Conservation (phyloP, 2,888 invertebrate species). For the Sisyra terminalis region DNA sequence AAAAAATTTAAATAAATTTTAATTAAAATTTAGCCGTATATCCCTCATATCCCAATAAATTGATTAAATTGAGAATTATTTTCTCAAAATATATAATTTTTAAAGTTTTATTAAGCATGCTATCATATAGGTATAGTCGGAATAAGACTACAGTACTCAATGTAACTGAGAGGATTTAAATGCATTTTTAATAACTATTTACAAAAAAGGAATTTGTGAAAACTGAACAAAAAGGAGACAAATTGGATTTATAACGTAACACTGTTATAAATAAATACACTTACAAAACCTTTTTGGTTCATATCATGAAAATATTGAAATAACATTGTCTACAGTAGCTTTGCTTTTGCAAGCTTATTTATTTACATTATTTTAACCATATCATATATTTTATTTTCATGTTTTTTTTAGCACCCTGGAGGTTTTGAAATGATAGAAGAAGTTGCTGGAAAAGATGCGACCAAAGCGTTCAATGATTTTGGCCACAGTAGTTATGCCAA, state of each 20-base stretch:
- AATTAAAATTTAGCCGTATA: too few relatives aligned
- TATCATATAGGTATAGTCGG: too few relatives aligned
- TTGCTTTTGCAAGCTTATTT: neutral
- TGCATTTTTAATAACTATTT: too few relatives aligned
- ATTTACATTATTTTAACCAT: too few relatives aligned
- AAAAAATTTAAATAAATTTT: too few relatives aligned
- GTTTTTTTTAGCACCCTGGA: constrained; percentile 45
- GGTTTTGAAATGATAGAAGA: constrained; percentile 43
- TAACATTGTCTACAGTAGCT: neutral
- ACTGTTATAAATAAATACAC: neutral
- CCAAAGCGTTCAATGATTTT: constrained; percentile 42
- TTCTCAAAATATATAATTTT: too few relatives aligned
- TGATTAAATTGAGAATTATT: too few relatives aligned
- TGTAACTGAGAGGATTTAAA: too few relatives aligned
- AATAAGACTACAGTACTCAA: too few relatives aligned
- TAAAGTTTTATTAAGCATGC: too few relatives aligned
- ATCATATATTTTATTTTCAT: constrained; percentile 10
- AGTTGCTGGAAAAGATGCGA: constrained; percentile 48
- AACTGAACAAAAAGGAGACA: neutral
- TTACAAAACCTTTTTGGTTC: too few relatives aligned
- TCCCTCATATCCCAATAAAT: too few relatives aligned
- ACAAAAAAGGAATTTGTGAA: neutral
- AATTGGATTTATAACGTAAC: neutral
- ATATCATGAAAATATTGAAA: neutral
- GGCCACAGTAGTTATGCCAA: constrained; percentile 53